Conservation (phyloP, 2,797 vertebrate species). For the Lerista edwardsae region DNA sequence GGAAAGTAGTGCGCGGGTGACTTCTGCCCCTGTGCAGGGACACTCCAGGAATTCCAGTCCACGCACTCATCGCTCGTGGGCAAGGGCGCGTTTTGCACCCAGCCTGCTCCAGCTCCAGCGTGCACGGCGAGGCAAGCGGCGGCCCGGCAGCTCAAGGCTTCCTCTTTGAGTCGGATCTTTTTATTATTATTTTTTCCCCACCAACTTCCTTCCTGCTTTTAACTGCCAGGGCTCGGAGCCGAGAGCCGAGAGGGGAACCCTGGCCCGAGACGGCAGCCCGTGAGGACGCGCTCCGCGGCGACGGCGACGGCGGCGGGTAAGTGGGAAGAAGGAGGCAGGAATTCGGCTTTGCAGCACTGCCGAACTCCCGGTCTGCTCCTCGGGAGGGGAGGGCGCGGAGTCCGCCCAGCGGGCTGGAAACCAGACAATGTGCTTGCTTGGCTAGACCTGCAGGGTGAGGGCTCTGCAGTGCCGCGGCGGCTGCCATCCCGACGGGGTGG, state of each 20-base stretch:
- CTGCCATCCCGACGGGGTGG: too few species aligned
- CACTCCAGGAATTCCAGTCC: not conserved
- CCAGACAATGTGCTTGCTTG: not conserved
- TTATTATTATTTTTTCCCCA: conserved; percentile 37
- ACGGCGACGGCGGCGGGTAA: not conserved
- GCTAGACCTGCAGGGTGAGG: not conserved
- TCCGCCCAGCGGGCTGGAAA: not conserved
- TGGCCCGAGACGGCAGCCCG: conserved; percentile 54
- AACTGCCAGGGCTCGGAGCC: conserved; percentile 75
- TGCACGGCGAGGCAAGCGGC: conserved; percentile 46
- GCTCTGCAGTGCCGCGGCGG: not conserved
- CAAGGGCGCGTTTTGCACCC: conserved; percentile 43
- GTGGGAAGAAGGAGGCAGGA: not conserved
- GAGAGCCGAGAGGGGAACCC: conserved; percentile 68
- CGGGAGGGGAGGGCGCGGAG: not conserved
- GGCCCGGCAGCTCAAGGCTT: conserved; percentile 64
- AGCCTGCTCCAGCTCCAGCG: not conserved
- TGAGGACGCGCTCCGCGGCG: not conserved
- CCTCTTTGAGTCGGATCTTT: conserved; percentile 64
- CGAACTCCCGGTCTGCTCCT: not conserved
- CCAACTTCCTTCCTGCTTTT: conserved; percentile 82
- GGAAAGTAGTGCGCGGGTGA: not conserved
- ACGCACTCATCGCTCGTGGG: conserved; percentile 34
- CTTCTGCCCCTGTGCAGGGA: not conserved
- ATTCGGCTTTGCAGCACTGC: not conserved